Evolutionary conservation across 1,140 invertebrate species (phyloP), one percentile per base, ranked within the genome.

Genomic region (Aphelinus atriplicis): DNA sequence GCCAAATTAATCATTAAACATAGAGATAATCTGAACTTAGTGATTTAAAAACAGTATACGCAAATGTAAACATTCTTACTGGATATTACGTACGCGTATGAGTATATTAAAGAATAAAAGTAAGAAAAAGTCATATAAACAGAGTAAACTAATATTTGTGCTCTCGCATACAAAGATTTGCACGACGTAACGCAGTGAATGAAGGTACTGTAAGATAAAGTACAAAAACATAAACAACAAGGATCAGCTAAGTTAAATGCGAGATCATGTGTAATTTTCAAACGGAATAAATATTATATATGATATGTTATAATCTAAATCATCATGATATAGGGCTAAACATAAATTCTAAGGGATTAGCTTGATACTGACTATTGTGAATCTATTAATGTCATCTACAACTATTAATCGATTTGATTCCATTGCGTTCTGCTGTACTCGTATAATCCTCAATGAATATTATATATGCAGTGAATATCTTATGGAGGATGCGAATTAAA

Each of bases 1-100:
- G 69, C 69, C 69, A 73, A 73, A 73, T 67, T 73, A 73, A 55
- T 67, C 6, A 61, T 73, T 46, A 50, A 73, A n/a, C 45, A 7
- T 67, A 67, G 57, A 50, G 43, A 1, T 10, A 26, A 61, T 73
- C 47, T 61, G 61, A 3, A 46, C 53, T 42, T 73, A 73, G 46
- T 26, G 26, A 26, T 1, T 61, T 57, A 67, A 65, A 47, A 67
- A 42, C 50, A 66, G 56, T 73, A 67, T 73, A 65, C 42, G 0
- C 26, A 50, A 3, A 67, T 57, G 6, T 61, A 67, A 61, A 67
- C 55, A n/a, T 61, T 53, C 26, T 26, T 51, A 46, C 2, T 7
- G 42, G 46, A 7, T 73, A 9, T 42, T 57, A 70, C 58, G 55
- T 65, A 75, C 6, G 43, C 50, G 3, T 61, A 66, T 53, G 68